phyloP scores from a whole-genome alignment of 2,797 vertebrate species.

The Taeniopygia guttata region DNA sequence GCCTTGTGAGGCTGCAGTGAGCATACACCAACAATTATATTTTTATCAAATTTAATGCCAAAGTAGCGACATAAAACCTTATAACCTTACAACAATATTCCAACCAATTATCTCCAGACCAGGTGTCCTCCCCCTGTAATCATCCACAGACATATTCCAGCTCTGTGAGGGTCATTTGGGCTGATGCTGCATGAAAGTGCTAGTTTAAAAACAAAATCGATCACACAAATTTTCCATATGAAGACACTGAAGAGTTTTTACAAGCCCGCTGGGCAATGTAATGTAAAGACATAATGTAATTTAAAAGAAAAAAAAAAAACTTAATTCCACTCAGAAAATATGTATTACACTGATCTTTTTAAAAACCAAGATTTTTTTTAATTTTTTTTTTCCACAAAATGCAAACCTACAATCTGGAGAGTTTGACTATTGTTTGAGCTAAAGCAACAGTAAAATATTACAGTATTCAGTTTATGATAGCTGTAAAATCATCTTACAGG shows the following conservation, averaged over 20 bases:
- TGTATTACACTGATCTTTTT: neutral
- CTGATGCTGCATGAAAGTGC: neutral
- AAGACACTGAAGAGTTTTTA: neutral
- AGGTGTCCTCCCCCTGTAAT: neutral
- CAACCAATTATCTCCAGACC: neutral
- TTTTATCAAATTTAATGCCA: neutral
- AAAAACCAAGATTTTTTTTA: rapidly evolving
- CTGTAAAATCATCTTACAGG: neutral
- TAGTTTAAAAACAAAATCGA: neutral
- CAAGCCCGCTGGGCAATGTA: neutral
- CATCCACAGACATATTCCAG: neutral
- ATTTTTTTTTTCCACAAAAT: neutral
- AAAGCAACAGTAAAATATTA: neutral
- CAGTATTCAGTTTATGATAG: neutral
- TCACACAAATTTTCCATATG: neutral
- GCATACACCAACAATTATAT: neutral
- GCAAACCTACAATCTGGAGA: neutral
- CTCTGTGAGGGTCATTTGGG: neutral
- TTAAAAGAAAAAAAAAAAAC: neutral
- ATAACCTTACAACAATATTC: neutral
- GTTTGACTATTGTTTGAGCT: neutral
- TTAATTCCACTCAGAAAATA: neutral
- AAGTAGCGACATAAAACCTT: neutral
- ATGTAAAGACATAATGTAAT: neutral
- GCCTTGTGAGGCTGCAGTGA: neutral